Percentiles rank a stretch among this genome's conserved stretches.
These are phyloP conservation scores for Camponotus fellah DNA, from an alignment of 2,888 invertebrate genomes.

Conservation along the genomic window DNA sequence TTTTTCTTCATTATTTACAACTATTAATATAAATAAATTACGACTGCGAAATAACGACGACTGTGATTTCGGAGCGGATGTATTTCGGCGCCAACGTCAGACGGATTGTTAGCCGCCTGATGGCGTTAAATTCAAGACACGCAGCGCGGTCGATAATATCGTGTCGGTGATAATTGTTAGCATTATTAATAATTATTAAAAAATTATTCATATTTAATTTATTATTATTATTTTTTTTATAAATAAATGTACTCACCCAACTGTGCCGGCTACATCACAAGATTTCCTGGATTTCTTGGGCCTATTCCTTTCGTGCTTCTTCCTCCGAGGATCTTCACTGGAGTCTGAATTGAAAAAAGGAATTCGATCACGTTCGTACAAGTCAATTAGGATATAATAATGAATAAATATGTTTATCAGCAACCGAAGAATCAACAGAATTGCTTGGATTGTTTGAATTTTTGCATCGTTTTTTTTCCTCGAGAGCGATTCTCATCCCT, in stretches of 20 bases:
- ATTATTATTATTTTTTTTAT: background rate
- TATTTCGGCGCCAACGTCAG: background rate
- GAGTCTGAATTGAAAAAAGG: slow-evolving; percentile 13
- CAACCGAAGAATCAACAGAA: too few relatives aligned
- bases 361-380: background rate
- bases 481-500: too few relatives aligned
- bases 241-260: slow-evolving; percentile 15
- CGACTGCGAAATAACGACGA: slow-evolving; percentile 49
- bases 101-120: too few relatives aligned
- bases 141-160: too few relatives aligned
- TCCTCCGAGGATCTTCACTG: background rate
- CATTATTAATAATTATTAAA: too few relatives aligned
- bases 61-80: background rate
- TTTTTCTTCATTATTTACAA: background rate
- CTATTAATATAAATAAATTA: background rate
- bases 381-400: background rate
- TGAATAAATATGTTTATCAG: too few relatives aligned
- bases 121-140: background rate
- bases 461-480: too few relatives aligned
- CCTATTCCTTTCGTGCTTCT: background rate
- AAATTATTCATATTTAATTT: too few relatives aligned
- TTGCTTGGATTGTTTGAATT: too few relatives aligned
- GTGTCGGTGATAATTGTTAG: background rate
- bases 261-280: too few relatives aligned
- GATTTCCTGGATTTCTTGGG: background rate